Evolutionary conservation across 1,140 invertebrate species (phyloP), one percentile per base, ranked within the genome.

Genomic region (Archivesica marissinica): DNA sequence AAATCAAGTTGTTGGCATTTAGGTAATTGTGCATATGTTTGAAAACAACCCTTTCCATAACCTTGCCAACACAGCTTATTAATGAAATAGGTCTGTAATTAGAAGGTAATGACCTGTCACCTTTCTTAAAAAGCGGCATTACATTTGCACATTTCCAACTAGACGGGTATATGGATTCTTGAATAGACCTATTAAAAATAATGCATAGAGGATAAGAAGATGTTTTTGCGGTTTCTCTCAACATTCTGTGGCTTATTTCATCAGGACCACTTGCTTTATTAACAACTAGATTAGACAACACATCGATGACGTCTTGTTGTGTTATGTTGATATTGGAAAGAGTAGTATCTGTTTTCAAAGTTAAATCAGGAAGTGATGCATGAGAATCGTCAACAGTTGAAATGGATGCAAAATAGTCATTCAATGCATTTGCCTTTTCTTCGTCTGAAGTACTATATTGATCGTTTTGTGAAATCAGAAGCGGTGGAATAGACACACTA

Each of bases 21-120:
- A 75, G 23, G 33, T 75, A 30, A 52, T 52, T 75, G n/a, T 23
- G 35, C 9, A 75, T 20, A 52, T 75, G n/a, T 11, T 75, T 75
- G 52, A 52, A 75, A 1, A 75, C 44, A 1, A 52, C 25, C n/a
- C 72, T 17, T 52, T 75, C 72, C 41, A 75, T 1, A 75, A 75
- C 25, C 33, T 52, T 3, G n/a, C 68, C 68, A n/a, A 38, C 41
- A 3, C 68, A 72, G 30, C 68, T 72, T 39, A 44, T 39, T 33
- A 81, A 38, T 33, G 78, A 81, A 9, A 81, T 64, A 1, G 78
- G 66, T 23, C 78, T 47, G 38, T 81, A 81, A 70, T 81, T 81
- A 28, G 23, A 70, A 70, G 41, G 9, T n/a, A 35, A n/a, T n/a
- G 15, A 15, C 23, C 25, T 30, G 13, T 78, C 52, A 20, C 54